Evolutionary conservation across 2,113 vertebrate species (phyloP).

Genomic region (Malurus elegans): DNA sequence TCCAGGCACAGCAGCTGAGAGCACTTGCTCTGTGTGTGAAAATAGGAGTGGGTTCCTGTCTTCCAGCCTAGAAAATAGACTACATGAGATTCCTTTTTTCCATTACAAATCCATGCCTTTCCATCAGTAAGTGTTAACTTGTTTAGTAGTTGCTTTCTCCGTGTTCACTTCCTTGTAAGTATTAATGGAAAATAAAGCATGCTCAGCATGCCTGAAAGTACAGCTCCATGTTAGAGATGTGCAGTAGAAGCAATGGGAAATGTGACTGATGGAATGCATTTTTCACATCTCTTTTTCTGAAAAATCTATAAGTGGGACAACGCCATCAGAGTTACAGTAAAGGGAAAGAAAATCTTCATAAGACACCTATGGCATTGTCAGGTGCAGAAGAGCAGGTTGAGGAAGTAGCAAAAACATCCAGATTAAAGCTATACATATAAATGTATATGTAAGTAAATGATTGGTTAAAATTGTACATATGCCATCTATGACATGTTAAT

Average conservation of each 20-base stretch:
- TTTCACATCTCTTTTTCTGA: background rate
- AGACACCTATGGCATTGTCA: background rate
- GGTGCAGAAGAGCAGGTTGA: background rate
- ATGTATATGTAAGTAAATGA: background rate
- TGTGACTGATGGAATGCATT: background rate
- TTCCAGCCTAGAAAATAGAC: background rate
- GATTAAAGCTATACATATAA: background rate
- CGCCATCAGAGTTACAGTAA: background rate
- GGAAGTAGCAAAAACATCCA: background rate
- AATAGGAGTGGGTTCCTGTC: background rate
- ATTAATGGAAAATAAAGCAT: background rate
- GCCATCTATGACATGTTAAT: background rate
- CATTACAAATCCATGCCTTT: background rate
- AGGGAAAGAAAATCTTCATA: background rate
- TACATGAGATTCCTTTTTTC: background rate
- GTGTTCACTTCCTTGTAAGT: background rate
- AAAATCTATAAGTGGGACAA: background rate
- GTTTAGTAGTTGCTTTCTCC: background rate
- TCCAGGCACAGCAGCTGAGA: background rate
- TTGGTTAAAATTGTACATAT: background rate
- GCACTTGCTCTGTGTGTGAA: background rate
- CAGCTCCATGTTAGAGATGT: background rate
- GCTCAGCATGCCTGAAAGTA: background rate
- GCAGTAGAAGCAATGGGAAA: background rate
- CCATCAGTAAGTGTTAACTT: background rate